Evolutionary conservation across 1,140 invertebrate species (phyloP), one percentile per base, ranked within the genome.

Genomic region (Planococcus citri): DNA sequence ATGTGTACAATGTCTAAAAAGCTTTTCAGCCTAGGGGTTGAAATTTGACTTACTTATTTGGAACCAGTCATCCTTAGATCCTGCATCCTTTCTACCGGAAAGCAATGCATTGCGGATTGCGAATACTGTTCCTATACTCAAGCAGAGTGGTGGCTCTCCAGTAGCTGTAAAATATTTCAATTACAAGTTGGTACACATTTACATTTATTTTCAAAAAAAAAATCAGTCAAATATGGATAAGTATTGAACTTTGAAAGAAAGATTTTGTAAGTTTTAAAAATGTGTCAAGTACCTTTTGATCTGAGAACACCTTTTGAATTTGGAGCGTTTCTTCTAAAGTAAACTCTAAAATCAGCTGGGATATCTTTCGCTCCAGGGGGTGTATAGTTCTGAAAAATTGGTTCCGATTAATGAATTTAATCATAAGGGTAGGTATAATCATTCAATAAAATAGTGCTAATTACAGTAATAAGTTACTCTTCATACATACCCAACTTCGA

Each of bases 211-310:
- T n/a, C n/a, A n/a, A n/a, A n/a, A n/a, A n/a, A n/a, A n/a, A n/a
- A n/a, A n/a, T n/a, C n/a, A n/a, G n/a, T n/a, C n/a, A n/a, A n/a
- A n/a, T n/a, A n/a, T n/a, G n/a, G n/a, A n/a, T n/a, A n/a, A n/a
- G n/a, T n/a, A n/a, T n/a, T n/a, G n/a, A n/a, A n/a, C n/a, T n/a
- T n/a, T n/a, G n/a, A n/a, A n/a, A n/a, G n/a, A n/a, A n/a, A n/a
- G n/a, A n/a, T n/a, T n/a, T n/a, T n/a, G n/a, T n/a, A n/a, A n/a
- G n/a, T n/a, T n/a, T n/a, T n/a, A n/a, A n/a, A n/a, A n/a, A n/a
- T n/a, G n/a, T n/a, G n/a, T n/a, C n/a, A n/a, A n/a, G n/a, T 82
- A 91, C 89, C 83, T 85, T 92, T 93, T 0, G 90, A 91, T 27
- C 88, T 80, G 21, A 91, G 78, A 41, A 92, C 83, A 10, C 89